Base-by-base conservation (phyloP, 1,140 invertebrate genomes). In the Drosophila persimilis region DNA sequence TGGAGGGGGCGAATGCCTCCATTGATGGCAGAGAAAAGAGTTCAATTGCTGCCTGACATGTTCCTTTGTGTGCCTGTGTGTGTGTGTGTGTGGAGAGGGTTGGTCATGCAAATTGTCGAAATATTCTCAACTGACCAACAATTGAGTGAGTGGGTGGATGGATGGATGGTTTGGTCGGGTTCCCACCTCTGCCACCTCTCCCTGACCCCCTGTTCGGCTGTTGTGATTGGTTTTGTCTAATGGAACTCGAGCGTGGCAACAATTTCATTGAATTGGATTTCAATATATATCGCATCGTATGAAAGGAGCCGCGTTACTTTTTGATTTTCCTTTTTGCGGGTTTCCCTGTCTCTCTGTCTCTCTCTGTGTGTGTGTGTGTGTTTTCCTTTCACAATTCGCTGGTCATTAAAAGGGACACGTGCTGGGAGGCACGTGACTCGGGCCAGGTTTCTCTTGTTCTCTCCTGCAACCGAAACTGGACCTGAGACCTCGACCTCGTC, bases 401-500 rank as follows among this genome's bases (percentile, higher is more conserved):
- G 89, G 89, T 90, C 89, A 90, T 90, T 90, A 90, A 90, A 85
- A 84, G 75, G 80, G 89, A 88, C 89, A 90, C 89, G 89, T 90
- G 89, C 85, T 76, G 59, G 65, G 73, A 80, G 85, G 88, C 88
- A 90, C 88, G 88, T 90, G 88, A 70, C 88, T 73, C 58, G 62
- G 61, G 59, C 77, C 77, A 58, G 76, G 63, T 69, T 69, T 69
- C 65, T 35, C 65, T 69, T 69, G 63, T 69, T 67, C 65, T 69
- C 51, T 69, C 51, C 65, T 78, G 80, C 64, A 76, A 71, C 64
- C 76, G 64, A 76, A 70, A 63, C 71, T 73, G 69, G 71, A 73
- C 71, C 81, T 65, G 66, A 51, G 58, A 56, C 43, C 41, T 46
- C 24, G 24, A 26, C 24, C 24, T 26, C 4, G 24, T 26, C 43